Conservation (phyloP, 2,113 vertebrate species). For the Nanger granti region DNA sequence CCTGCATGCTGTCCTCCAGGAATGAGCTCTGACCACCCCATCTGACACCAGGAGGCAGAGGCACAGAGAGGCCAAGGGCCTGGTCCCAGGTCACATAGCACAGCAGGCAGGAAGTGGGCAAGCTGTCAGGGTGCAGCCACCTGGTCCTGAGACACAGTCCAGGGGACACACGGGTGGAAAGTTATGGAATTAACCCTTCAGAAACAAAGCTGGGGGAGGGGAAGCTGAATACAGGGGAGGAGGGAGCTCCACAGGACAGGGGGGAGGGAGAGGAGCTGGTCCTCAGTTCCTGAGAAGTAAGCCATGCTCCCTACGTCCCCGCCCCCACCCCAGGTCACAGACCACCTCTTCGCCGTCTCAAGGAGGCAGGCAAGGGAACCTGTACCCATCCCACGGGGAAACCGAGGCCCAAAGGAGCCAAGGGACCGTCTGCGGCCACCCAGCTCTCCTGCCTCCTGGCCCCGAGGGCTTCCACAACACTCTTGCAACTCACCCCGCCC, state of each 20-base stretch:
- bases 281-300: not conserved
- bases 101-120: accelerated
- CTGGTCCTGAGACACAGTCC: not conserved
- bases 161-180: not conserved
- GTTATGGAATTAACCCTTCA: accelerated
- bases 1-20: accelerated
- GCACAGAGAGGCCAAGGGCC: not conserved
- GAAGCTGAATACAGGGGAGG: not conserved
- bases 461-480: accelerated
- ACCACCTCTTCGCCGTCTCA: not conserved
- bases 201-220: not conserved
- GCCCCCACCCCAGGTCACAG: not conserved
- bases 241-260: accelerated
- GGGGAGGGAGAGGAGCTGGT: accelerated
- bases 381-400: accelerated
- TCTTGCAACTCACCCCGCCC: accelerated
- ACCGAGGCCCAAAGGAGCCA: not conserved
- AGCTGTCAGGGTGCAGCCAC: not conserved
- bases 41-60: accelerated
- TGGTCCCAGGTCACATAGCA: not conserved
- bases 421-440: not conserved
- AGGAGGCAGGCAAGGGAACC: not conserved
- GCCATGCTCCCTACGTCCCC: accelerated
- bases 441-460: not conserved
- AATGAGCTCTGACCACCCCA: accelerated